Base-by-base conservation (phyloP, 2,888 invertebrate species). In the Octonoba sinensis region DNA sequence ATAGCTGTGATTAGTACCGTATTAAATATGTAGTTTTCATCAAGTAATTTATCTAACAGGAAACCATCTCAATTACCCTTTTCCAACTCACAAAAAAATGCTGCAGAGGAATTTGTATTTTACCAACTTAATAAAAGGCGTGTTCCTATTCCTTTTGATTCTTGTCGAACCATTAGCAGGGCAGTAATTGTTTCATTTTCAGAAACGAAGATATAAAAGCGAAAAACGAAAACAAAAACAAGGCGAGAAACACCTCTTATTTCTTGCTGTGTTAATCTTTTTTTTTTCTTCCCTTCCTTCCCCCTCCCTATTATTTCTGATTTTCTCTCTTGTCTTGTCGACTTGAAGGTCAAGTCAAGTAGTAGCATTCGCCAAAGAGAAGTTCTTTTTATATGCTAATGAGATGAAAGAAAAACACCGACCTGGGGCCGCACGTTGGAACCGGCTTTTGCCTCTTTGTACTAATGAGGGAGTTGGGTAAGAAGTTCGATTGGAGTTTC, bases 321-420 rank as follows among this genome's bases (percentile, higher is more conserved):
- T 64, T 62, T 62, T 62, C 36, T 62, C 46, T 62, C 62, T 62
- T 44, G 62, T 46, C 36, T 62, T 62, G 46, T 46, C 13, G 62
- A 49, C 36, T 13, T 44, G 78, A 78, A 78, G 78, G 78, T 78
- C 78, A 78, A 54, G 69, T 8, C 46, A 15, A 66, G 54, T 64
- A 36, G 59, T 62, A 57, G 65, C 27, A 65, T 59, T 49, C 57
- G 54, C 46, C 59, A 66, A 44, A 47, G 74, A 47, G 8, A 60
- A 56, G 49, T 47, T 67, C 79, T 73, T 73, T 79, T 79, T 60
- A 79, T 79, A 79, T 77, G 77, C 54, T 77, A 77, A 75, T 75
- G 36, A 66, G 75, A 57, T 59, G 46, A 62, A 24, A n/a, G 27
- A 56, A 62, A 62, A 69, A 60, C 62, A 62, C 44, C 18, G 36